A percentile compares a stretch with the other conserved stretches of the same genome.
Evolutionary conservation across 2,888 invertebrate species (phyloP).

Genomic region (Rhodophaea formosa): DNA sequence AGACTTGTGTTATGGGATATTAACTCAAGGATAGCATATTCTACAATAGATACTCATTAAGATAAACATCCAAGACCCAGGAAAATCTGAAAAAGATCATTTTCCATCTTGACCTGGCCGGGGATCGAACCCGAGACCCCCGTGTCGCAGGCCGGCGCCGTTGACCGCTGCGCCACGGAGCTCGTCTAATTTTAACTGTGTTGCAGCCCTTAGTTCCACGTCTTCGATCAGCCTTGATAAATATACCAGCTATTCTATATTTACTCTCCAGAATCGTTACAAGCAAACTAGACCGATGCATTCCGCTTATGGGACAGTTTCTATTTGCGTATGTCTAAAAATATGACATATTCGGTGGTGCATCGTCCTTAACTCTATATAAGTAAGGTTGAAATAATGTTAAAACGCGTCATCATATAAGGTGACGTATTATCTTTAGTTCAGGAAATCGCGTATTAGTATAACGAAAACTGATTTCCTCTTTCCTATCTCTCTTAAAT

Average conservation of each 20-base stretch:
- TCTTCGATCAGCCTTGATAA: conserved; percentile 7
- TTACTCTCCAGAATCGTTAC: conserved; percentile 5
- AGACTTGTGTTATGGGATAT: no score
- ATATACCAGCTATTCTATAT: conserved; percentile 9
- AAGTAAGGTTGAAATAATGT: not conserved
- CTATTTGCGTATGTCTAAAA: conserved; percentile 5
- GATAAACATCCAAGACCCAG: no score
- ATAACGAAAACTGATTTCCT: not conserved
- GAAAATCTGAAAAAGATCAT: no score
- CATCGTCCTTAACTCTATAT: not conserved
- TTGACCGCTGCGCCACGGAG: no score
- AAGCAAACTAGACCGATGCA: conserved; percentile 19
- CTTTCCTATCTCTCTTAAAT: no score
- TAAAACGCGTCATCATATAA: not conserved
- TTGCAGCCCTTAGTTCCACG: not conserved
- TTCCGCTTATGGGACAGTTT: conserved; percentile 8
- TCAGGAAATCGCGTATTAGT: not conserved
- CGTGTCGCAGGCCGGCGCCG: no score
- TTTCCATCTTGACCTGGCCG: no score
- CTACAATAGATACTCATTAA: no score
- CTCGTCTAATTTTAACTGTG: no score
- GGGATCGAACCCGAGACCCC: no score
- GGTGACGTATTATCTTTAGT: no score
- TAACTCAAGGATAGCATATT: no score
- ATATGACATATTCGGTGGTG: not conserved